Evolutionary conservation across 2,888 invertebrate species (phyloP).

Genomic region (Eristalis intricaria): DNA sequence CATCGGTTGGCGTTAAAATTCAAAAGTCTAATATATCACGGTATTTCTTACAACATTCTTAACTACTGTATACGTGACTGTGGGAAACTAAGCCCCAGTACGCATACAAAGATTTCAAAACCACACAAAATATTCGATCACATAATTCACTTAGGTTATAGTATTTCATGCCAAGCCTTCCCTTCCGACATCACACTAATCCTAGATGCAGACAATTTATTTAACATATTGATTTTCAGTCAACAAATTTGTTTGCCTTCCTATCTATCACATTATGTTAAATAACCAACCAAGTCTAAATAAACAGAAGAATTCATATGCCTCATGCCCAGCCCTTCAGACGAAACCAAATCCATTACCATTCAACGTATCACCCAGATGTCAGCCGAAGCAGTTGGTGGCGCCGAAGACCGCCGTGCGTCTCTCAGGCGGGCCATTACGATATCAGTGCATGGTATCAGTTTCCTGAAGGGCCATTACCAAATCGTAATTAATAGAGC

Average conservation of each 20-base stretch:
- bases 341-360: constrained; percentile 53
- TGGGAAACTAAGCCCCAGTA: not conserved
- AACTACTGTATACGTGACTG: not conserved
- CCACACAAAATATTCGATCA: not conserved
- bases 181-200: not conserved
- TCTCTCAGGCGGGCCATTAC: constrained; percentile 28
- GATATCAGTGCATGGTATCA: constrained; percentile 55
- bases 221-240: constrained; percentile 11
- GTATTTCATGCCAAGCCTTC: not conserved
- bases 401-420: constrained; percentile 45
- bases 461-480: constrained; percentile 65
- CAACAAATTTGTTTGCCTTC: not conserved
- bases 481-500: constrained; percentile 68
- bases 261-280: constrained; percentile 8
- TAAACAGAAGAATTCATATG: not conserved
- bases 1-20: too few species aligned
- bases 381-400: constrained; percentile 49
- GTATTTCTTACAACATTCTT: too few species aligned
- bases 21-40: too few species aligned
- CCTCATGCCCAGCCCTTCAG: not conserved
- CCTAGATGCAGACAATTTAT: not conserved
- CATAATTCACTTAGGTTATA: not conserved
- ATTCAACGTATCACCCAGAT: constrained; percentile 44
- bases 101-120: not conserved
- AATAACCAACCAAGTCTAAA: not conserved